phyloP scores from a whole-genome alignment of 2,797 vertebrate genomes.

The Linurgus olivaceus region DNA sequence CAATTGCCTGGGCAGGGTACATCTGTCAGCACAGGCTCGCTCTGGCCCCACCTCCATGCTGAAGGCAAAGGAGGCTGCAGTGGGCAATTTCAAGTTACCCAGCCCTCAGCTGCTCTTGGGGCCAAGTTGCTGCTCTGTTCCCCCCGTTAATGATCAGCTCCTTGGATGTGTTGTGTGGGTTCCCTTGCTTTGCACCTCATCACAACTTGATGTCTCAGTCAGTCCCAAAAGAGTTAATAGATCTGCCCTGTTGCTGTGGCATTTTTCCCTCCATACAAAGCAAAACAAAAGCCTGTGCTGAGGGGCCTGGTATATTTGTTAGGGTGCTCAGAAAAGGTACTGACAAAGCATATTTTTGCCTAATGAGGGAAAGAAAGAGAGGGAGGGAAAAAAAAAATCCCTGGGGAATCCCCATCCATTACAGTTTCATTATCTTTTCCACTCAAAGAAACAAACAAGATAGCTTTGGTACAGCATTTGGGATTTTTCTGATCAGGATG shows the following conservation, averaged over 20 bases:
- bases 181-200: background rate
- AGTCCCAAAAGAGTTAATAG: background rate
- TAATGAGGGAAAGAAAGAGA: background rate
- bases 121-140: background rate
- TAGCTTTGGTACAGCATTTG: background rate
- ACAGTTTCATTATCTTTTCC: background rate
- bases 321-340: background rate
- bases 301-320: background rate
- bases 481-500: background rate
- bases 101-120: background rate
- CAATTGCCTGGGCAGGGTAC: background rate
- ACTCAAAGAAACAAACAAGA: background rate
- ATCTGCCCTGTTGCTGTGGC: background rate
- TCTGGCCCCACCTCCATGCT: background rate
- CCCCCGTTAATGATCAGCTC: background rate
- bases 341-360: background rate
- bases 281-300: background rate
- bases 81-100: background rate
- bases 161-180: too few relatives aligned
- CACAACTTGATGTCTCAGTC: background rate
- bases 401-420: background rate
- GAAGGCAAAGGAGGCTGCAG: background rate
- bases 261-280: background rate
- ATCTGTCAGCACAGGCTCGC: background rate
- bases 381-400: fast-evolving